Evolutionary conservation across 2,888 invertebrate species (phyloP), one percentile per base, ranked within the genome.

Genomic region (Chalcosyrphus nemorum): DNA sequence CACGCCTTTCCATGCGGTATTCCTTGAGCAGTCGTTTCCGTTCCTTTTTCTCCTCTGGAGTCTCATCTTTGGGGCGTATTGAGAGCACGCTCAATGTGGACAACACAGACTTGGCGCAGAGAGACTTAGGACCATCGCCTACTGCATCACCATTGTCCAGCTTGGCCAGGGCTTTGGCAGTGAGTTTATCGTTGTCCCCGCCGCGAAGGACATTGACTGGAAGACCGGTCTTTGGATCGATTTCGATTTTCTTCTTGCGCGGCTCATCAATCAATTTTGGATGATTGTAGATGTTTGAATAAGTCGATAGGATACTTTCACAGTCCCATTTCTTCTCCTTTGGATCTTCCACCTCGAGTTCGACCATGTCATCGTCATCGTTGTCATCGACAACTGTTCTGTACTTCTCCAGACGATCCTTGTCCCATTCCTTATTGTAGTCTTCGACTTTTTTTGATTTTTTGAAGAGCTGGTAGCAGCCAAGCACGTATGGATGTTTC

Each of bases 211-310:
- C 92, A 88, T 95, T 94, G 81, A 93, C 92, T 0, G 97, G 97
- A 17, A 97, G 92, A 0, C 97, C 97, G 0, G 95, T 96, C 90
- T 93, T 95, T 0, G 93, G 90, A 90, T 95, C 93, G n/a, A 96
- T 94, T 90, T 93, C 92, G 57, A 96, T 96, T 91, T 94, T 95
- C 3, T 92, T 89, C 29, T 89, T 90, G 72, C 93, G 94, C 0
- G 95, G 94, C 88, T 96, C 97, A 56, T 94, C 93, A 63, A 98
- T 97, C 19, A 97, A 88, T 90, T 96, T 97, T 0, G 99, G 99
- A 92, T 97, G 97, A 92, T 99, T 98, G 90, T 97, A 97, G 65
- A 96, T 93, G 89, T 95, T 98, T 5, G 98, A 98, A 90, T 97
- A 97, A 0, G 97, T 98, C 17, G 96, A 96, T 4, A 98, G 92